Conservation (phyloP, 2,888 invertebrate genomes). For the Erebia palarica region DNA sequence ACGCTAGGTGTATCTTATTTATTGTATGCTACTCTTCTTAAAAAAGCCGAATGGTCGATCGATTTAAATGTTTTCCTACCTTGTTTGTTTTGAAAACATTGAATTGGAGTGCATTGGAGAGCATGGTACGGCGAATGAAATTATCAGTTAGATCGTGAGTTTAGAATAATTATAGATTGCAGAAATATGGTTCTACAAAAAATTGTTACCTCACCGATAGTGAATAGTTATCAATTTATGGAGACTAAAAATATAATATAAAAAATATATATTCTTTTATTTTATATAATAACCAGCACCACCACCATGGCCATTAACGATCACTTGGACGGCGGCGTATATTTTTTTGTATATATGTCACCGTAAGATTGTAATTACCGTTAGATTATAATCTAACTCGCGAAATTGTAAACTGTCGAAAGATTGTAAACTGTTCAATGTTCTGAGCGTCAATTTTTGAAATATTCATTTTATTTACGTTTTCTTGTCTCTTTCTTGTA, state of each 20-base stretch:
- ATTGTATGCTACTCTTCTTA: slow-evolving; percentile 6
- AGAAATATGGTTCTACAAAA: slow-evolving; percentile 67
- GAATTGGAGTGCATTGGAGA: slow-evolving; percentile 18
- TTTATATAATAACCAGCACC: background rate
- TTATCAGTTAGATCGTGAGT: slow-evolving; percentile 69
- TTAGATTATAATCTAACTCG: too few species aligned
- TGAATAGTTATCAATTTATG: slow-evolving; percentile 77
- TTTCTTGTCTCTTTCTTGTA: too few species aligned
- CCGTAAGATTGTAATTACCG: too few species aligned
- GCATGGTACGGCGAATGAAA: slow-evolving; percentile 61
- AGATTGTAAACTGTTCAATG: too few species aligned
- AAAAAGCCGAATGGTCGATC: slow-evolving; percentile 5
- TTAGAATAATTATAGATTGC: slow-evolving; percentile 66
- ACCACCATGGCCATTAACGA: too few species aligned
- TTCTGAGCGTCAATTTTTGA: too few species aligned
- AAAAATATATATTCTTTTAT: slow-evolving; percentile 43
- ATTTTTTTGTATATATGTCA: too few species aligned
- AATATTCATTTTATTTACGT: too few species aligned
- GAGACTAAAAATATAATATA: slow-evolving; percentile 75
- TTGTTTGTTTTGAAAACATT: slow-evolving; percentile 18
- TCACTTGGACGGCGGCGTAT: too few species aligned
- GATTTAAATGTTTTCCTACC: slow-evolving; percentile 18
- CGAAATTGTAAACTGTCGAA: too few species aligned
- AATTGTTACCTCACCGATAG: slow-evolving; percentile 82
- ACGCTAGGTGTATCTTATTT: slow-evolving; percentile 49